Evolutionary conservation across 2,888 invertebrate species (phyloP), one percentile per base, ranked within the genome.

Genomic region (Petrolisthes manimaculis): DNA sequence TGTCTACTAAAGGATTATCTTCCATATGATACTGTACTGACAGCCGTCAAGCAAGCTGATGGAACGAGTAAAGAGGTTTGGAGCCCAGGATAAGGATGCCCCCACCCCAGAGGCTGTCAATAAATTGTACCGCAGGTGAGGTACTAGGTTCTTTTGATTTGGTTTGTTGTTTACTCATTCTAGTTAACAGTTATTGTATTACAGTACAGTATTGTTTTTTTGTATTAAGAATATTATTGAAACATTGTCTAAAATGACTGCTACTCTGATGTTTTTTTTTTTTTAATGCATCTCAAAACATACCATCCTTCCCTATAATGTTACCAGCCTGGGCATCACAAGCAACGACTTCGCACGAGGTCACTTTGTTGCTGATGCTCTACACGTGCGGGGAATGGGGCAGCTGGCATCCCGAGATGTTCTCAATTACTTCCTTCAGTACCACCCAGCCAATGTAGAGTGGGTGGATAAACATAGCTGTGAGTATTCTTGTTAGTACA

Each of bases 381-480:
- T 97, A 81, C 96, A 97, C 92, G 94, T 97, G 92, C 94, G 95
- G 92, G 97, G 97, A 82, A 95, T 96, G 0, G 95, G 96, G 92
- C 95, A 96, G 67, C 95, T 97, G 94, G 95, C 94, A 91, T 96
- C 96, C 4, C 95, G 95, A 92, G 96, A 97, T 93, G 95, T 97
- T 83, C 96, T 97, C 92, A 95, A 95, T 91, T 97, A 97, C 93
- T 96, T 97, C 92, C 94, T 95, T 92, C 95, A 95, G 91, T 96
- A 95, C 93, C 95, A 95, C 84, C 96, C 97, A n/a, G 93, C 95
- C 14, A 95, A 95, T 12, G 94, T 97, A 83, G 97, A 97, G 93
- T 97, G 96, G 96, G 95, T 97, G 89, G 95, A 96, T 93, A 96
- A 96, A 92, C 93, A 94, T 91, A 96, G 96, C 92, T 97, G 97